Evolutionary conservation across 2,888 invertebrate species (phyloP), one percentile per base, ranked within the genome.

Genomic region (Cynaeus angustus): DNA sequence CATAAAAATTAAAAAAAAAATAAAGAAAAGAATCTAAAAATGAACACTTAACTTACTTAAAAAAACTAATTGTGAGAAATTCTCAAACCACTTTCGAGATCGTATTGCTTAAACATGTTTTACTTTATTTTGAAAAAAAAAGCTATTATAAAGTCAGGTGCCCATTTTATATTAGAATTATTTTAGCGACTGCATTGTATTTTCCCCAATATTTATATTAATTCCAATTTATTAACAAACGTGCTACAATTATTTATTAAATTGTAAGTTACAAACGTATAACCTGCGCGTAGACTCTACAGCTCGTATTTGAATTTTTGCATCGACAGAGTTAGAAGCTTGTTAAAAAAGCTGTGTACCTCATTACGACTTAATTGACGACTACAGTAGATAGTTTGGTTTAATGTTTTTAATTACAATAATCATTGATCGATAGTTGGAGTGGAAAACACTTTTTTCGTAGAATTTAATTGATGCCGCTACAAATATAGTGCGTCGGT

Each of bases 351-450:
- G 16, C 16, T 13, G 14, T 21, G 21, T 46, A 46, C n/a, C 16
- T 46, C 16, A 46, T 46, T 46, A 26, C 13, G 16, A 16, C n/a
- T 46, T 46, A 46, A 46, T 46, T 46, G 26, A 46, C n/a, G 46
- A 46, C 46, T 46, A 46, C 16, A 46, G 16, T 46, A 21, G 46
- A 16, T 46, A 46, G 46, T 41, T 41, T 41, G 13, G 13, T 41
- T 41, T 41, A 41, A 41, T 41, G 41, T 41, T 41, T 41, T 41
- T 41, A 41, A 41, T 41, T 41, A 41, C 41, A 41, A 41, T 41
- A 41, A 41, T 41, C 13, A 1, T 41, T 12, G 41, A 41, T 41
- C 41, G 41, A 41, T 41, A 41, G 13, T 33, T 41, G 41, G 12
- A 41, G 41, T 12, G 41, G 6, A 41, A 21, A 21, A 26, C n/a